Conservation (phyloP, 2,113 vertebrate genomes). For the Tachysurus fulvidraco region DNA sequence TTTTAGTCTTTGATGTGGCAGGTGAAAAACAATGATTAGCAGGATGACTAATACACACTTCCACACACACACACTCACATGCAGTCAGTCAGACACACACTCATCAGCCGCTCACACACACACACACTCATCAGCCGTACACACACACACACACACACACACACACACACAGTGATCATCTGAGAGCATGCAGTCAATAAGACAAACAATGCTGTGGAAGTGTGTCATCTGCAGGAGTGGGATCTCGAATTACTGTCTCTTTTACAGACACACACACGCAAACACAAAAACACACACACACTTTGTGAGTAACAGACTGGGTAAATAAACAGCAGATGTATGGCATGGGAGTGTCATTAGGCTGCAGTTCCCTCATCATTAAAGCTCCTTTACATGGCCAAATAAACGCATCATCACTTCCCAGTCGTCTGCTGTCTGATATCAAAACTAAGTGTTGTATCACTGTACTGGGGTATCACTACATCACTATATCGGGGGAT, state of each 20-base stretch:
- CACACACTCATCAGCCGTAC: conserved; percentile 22
- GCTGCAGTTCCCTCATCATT: conserved; percentile 64
- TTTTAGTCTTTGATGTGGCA: conserved; percentile 76
- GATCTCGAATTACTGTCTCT: conserved; percentile 38
- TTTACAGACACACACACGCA: conserved; percentile 2
- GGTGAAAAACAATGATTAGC: conserved; percentile 75
- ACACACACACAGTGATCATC: conserved; percentile 40
- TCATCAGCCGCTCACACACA: background rate
- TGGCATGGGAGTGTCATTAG: conserved; percentile 69
- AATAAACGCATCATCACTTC: conserved; percentile 51
- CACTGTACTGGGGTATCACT: too few relatives aligned
- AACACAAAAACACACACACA: background rate
- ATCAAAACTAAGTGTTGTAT: too few relatives aligned
- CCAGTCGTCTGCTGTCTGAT: background rate
- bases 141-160: conserved; percentile 26
- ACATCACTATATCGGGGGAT: too few relatives aligned
- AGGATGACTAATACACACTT: conserved; percentile 54
- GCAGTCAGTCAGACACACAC: conserved; percentile 34
- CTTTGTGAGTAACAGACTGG: conserved; percentile 49
- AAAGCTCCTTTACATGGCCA: conserved; percentile 32
- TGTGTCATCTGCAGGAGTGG: conserved; percentile 43
- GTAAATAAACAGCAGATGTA: conserved; percentile 72
- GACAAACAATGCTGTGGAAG: conserved; percentile 39
- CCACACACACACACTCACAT: conserved; percentile 56
- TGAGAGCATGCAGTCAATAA: conserved; percentile 45